These are phyloP conservation scores for Tiphia femorata DNA, from an alignment of 2,888 invertebrate genomes.

Conservation along the genomic window DNA sequence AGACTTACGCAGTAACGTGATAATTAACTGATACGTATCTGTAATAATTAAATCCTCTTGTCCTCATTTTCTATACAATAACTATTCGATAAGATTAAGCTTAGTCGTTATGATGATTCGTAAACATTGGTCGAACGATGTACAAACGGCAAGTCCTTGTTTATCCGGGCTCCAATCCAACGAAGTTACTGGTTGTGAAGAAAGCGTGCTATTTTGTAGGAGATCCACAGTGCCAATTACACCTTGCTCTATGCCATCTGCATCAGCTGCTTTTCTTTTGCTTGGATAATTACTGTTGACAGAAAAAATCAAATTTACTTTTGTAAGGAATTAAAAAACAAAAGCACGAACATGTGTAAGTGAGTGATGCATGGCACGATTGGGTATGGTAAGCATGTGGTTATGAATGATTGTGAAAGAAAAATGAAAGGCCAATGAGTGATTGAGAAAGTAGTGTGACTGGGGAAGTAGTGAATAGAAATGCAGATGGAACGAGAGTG, in stretches of 20 bases:
- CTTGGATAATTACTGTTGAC: slow-evolving; percentile 85
- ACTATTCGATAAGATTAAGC: slow-evolving; percentile 72
- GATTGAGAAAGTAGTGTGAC: too few relatives aligned
- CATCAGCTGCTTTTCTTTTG: slow-evolving; percentile 78
- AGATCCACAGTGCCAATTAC: slow-evolving; percentile 82
- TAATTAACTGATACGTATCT: too few relatives aligned
- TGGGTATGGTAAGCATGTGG: not conserved
- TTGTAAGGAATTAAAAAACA: not conserved
- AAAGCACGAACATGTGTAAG: too few relatives aligned
- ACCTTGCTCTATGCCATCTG: slow-evolving; percentile 80
- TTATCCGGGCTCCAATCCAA: slow-evolving; percentile 96
- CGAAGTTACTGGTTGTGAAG: slow-evolving; percentile 89
- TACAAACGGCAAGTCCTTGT: slow-evolving; percentile 87
- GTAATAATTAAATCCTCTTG: too few relatives aligned
- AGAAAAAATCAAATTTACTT: not conserved
- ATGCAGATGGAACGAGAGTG: too few relatives aligned
- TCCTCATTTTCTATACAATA: too few relatives aligned
- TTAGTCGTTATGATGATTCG: slow-evolving; percentile 90
- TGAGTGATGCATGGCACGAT: too few relatives aligned
- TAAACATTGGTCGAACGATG: slow-evolving; percentile 92
- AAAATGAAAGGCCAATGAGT: not conserved
- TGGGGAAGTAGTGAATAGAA: too few relatives aligned
- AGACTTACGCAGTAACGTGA: too few relatives aligned
- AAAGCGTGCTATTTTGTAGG: slow-evolving; percentile 84
- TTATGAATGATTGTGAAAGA: not conserved